Conservation (phyloP, 2,797 vertebrate genomes). For the Oreochromis mossambicus region DNA sequence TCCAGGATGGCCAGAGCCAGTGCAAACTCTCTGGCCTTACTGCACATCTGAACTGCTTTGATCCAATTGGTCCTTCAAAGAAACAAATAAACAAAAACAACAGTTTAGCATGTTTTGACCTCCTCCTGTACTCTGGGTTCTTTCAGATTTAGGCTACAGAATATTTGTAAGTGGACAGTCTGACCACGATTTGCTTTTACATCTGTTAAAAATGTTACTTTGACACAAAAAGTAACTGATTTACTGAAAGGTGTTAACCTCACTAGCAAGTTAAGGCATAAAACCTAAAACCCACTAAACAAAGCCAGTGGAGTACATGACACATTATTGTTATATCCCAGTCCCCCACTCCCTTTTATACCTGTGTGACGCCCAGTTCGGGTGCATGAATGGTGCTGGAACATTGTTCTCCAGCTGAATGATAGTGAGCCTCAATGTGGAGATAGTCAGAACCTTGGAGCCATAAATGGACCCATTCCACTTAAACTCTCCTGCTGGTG, state of each 20-base stretch:
- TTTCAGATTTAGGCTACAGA: neutral
- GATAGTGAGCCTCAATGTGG: conserved; percentile 94
- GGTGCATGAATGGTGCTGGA: conserved; percentile 95
- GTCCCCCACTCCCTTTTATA: conserved; percentile 53
- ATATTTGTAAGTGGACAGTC: neutral
- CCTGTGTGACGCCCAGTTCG: conserved; percentile 99
- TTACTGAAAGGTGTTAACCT: neutral
- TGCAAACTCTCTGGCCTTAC: conserved; percentile 96
- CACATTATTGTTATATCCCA: neutral
- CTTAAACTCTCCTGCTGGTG: conserved; percentile 94
- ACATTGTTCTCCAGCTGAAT: conserved; percentile 98
- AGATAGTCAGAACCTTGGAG: conserved; percentile 92
- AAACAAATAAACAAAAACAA: neutral
- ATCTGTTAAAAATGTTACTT: neutral
- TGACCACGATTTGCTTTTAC: neutral
- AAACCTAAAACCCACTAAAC: neutral
- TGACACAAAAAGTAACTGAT: neutral
- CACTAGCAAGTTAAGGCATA: neutral
- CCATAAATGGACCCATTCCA: conserved; percentile 98
- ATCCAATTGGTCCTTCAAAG: conserved; percentile 93
- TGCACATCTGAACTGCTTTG: conserved; percentile 99
- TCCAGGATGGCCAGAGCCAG: conserved; percentile 96
- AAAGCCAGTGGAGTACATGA: neutral
- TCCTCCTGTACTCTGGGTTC: neutral
- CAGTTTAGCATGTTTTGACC: neutral